A percentile compares a stretch with the other conserved stretches of the same genome.
Conservation (phyloP, 1,140 invertebrate species). For the Drosophila pseudoananassae region DNA sequence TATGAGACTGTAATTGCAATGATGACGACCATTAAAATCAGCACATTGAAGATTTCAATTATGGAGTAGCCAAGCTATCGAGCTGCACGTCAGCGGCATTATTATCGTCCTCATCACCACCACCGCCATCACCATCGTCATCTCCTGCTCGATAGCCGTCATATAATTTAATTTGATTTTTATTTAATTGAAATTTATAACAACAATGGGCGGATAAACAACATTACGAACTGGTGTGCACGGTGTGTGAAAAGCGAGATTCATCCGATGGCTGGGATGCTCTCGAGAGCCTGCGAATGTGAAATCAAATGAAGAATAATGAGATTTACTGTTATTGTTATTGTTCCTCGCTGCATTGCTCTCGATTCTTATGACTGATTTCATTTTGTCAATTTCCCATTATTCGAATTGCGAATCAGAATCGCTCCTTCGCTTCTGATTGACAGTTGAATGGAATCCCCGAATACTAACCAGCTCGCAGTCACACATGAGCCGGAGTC, state of each 20-base stretch:
- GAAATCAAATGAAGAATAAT: slow-evolving; percentile 77
- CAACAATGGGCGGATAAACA: slow-evolving; percentile 61
- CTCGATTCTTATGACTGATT: slow-evolving; percentile 56
- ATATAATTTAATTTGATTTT: slow-evolving; percentile 74
- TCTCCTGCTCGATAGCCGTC: slow-evolving; percentile 57
- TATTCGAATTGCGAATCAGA: slow-evolving; percentile 27
- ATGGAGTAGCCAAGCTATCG: slow-evolving; percentile 27
- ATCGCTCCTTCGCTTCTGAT: slow-evolving; percentile 30
- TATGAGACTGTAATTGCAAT: slow-evolving; percentile 31
- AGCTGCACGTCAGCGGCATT: slow-evolving; percentile 25
- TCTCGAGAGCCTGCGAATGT: slow-evolving; percentile 53
- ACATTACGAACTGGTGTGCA: slow-evolving; percentile 27
- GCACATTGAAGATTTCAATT: slow-evolving; percentile 69
- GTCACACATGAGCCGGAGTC: neutral
- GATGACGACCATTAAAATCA: slow-evolving; percentile 59
- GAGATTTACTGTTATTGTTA: slow-evolving; percentile 69
- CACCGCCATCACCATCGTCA: slow-evolving; percentile 39
- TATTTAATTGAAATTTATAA: slow-evolving; percentile 78
- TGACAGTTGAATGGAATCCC: slow-evolving; percentile 42
- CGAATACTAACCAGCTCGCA: slow-evolving; percentile 11
- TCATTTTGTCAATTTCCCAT: slow-evolving; percentile 54
- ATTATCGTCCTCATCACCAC: slow-evolving; percentile 9
- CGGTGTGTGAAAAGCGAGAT: slow-evolving; percentile 47
- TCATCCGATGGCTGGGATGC: slow-evolving; percentile 31
- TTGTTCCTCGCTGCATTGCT: slow-evolving; percentile 24